phyloP scores from a whole-genome alignment of 2,113 vertebrate species.

The Callospermophilus lateralis region DNA sequence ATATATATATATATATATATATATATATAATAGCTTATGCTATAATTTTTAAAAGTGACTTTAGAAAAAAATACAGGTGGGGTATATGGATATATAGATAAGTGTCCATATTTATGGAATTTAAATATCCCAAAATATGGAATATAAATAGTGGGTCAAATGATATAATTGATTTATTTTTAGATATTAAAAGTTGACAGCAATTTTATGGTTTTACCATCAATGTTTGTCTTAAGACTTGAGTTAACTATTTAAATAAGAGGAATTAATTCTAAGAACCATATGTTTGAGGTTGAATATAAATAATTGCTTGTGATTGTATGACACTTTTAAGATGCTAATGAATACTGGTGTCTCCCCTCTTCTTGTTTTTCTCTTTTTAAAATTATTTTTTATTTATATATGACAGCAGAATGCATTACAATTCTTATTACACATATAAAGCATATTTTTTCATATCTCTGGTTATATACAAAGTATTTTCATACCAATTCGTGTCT shows the following conservation, averaged over 20 bases:
- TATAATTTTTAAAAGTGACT: neutral
- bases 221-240: neutral
- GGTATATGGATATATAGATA: neutral
- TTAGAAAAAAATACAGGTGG: neutral
- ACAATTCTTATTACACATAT: too few species aligned
- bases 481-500: too few species aligned
- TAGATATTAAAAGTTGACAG: neutral
- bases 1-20: too few species aligned
- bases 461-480: too few species aligned
- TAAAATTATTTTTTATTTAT: too few species aligned
- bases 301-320: neutral
- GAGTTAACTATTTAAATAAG: neutral
- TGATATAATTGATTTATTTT: neutral
- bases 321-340: neutral
- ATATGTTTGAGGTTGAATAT: neutral
- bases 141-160: neutral
- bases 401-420: too few species aligned
- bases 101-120: too few species aligned
- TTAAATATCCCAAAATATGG: too few species aligned
- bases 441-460: too few species aligned
- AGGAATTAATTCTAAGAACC: neutral
- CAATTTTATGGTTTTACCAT: neutral
- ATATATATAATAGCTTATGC: too few species aligned
- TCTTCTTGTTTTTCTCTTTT: neutral
- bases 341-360: neutral